A percentile compares a stretch with the other conserved stretches of the same genome.
phyloP scores from a whole-genome alignment of 2,888 invertebrate species.

The Caradrina kadenii region DNA sequence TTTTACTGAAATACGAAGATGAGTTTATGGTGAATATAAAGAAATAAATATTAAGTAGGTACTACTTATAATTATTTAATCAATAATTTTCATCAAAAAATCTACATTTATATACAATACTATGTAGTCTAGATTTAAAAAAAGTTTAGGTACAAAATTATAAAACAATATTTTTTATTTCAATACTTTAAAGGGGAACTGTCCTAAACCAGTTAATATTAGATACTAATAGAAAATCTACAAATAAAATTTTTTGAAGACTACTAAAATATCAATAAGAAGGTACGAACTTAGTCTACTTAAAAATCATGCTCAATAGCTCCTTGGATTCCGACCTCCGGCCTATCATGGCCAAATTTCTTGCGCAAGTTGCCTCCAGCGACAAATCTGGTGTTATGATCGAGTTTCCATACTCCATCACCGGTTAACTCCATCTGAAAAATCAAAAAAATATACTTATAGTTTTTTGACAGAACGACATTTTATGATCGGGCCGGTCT shows the following conservation, averaged over 20 bases:
- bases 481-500: neutral
- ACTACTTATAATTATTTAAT: too few species aligned
- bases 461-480: neutral
- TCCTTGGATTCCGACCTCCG: constrained; percentile 70
- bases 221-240: too few species aligned
- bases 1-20: too few species aligned
- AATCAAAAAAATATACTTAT: neutral
- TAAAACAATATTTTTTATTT: too few species aligned
- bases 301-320: constrained; percentile 66
- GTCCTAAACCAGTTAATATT: too few species aligned
- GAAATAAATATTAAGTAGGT: too few species aligned
- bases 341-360: constrained; percentile 67
- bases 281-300: neutral
- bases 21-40: too few species aligned
- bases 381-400: constrained; percentile 71
- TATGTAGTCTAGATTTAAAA: too few species aligned
- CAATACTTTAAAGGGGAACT: too few species aligned
- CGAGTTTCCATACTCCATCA: constrained; percentile 73
- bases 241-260: neutral
- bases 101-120: too few species aligned
- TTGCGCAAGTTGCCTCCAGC: constrained; percentile 70
- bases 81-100: too few species aligned
- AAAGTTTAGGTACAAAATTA: too few species aligned
- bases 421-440: constrained; percentile 69
- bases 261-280: neutral